Evolutionary conservation across 2,797 vertebrate species (phyloP).

Genomic region (Paratrypauchen microcephalus): DNA sequence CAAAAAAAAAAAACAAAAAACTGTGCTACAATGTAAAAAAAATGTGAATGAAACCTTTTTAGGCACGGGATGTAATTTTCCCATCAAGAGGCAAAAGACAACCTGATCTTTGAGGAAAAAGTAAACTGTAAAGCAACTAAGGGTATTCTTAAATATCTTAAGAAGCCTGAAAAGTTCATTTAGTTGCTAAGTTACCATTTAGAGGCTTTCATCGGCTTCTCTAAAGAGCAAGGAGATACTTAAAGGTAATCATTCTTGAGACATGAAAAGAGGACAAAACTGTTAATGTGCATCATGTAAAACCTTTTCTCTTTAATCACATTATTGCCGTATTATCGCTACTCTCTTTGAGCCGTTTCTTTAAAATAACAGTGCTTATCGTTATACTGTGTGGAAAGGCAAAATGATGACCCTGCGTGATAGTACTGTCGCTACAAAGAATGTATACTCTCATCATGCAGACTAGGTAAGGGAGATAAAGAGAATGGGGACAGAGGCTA

Average conservation of each 20-base stretch:
- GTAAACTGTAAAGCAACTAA: conserved; percentile 36
- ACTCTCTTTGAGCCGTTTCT: conserved; percentile 67
- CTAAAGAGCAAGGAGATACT: conserved; percentile 57
- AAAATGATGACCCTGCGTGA: conserved; percentile 68
- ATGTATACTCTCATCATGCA: conserved; percentile 69
- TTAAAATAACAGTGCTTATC: conserved; percentile 74
- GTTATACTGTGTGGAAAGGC: conserved; percentile 48
- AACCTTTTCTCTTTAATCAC: conserved; percentile 66
- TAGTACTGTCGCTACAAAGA: conserved; percentile 67
- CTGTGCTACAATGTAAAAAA: conserved; percentile 47
- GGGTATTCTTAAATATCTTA: conserved; percentile 46
- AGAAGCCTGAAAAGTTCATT: conserved; percentile 54
- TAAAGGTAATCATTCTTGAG: conserved; percentile 64
- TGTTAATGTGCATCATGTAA: conserved; percentile 71
- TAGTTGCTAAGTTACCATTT: conserved; percentile 46
- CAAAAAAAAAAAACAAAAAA: conserved; percentile 7
- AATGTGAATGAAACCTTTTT: conserved; percentile 47
- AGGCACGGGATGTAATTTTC: conserved; percentile 46
- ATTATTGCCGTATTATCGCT: conserved; percentile 64
- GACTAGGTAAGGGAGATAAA: conserved; percentile 67
- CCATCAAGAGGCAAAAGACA: conserved; percentile 30
- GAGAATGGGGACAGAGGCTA: conserved; percentile 67
- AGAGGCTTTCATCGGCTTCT: conserved; percentile 59
- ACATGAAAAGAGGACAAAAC: conserved; percentile 65
- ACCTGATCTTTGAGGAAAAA: conserved; percentile 24